Percentiles rank a stretch among this genome's conserved stretches.
These are phyloP conservation scores for Naja naja DNA, from an alignment of 2,113 vertebrate species.

Conservation along the genomic window DNA sequence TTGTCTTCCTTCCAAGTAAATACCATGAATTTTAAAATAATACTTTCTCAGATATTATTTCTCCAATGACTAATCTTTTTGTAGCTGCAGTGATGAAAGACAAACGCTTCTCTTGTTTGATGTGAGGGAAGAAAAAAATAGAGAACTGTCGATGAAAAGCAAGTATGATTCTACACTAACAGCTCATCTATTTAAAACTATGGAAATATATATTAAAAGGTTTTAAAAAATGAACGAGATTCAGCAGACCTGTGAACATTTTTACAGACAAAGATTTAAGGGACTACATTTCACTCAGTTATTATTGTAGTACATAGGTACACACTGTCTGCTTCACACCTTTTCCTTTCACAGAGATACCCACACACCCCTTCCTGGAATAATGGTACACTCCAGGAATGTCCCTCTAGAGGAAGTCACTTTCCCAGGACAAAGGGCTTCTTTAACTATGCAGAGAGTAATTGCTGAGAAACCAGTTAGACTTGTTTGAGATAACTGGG, in stretches of 20 bases:
- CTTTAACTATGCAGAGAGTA: conserved; percentile 24
- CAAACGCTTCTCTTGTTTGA: conserved; percentile 65
- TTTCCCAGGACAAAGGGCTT: conserved; percentile 8
- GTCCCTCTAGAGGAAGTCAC: conserved; percentile 28
- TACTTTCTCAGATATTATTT: conserved; percentile 57
- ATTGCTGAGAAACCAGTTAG: neutral
- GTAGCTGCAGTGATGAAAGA: conserved; percentile 49
- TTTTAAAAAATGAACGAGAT: neutral
- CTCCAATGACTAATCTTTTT: conserved; percentile 57
- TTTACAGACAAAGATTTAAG: neutral
- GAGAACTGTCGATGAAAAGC: conserved; percentile 51
- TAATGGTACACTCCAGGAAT: conserved; percentile 31
- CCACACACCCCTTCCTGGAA: neutral
- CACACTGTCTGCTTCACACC: neutral
- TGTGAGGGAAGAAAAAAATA: conserved; percentile 53
- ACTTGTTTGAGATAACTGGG: neutral
- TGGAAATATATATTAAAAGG: neutral
- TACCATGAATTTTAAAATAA: neutral
- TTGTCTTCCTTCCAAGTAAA: neutral
- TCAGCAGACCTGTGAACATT: neutral
- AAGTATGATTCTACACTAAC: conserved; percentile 33
- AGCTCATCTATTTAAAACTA: conserved; percentile 1
- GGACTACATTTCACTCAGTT: neutral
- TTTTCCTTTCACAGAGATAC: neutral
- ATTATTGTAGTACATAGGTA: neutral